Evolutionary conservation across 2,113 vertebrate species (phyloP), one percentile per base, ranked within the genome.

Genomic region (Alethe diademata): DNA sequence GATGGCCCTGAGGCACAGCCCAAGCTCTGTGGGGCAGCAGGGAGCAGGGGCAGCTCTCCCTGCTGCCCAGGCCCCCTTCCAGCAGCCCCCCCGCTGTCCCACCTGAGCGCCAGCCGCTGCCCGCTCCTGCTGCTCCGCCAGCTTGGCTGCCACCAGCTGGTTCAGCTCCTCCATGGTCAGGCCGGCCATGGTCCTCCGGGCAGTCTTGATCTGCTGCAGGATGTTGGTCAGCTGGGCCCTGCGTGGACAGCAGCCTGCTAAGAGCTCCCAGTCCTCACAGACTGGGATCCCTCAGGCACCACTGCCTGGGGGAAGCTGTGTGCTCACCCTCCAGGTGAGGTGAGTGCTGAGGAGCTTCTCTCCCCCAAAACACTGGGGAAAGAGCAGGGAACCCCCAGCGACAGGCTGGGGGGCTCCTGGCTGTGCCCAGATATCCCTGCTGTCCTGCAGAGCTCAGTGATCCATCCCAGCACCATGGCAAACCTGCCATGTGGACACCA

Each of bases 121-220:
- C 51, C 96, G 78, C 67, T 98, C 98, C 83, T 98, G 98, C 6
- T 98, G 98, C 72, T 98, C 97, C 0, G 93, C 96, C 94, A 99
- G 98, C 58, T 88, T 98, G 42, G 97, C 96, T 0, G 98, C 98
- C 28, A 99, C 98, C 92, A 99, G 97, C 89, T 99, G 98, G 20
- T 90, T 98, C 64, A 99, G 94, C 53, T 99, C 98, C 47, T 99
- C 99, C 95, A 99, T 98, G 53, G 98, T 99, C 95, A 99, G 98
- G 8, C 99, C 99, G 0, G 98, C 98, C 97, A 99, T 96, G 28
- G 99, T 99, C 50, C 98, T 98, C 2, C 99, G 98, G 3, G 98
- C 98, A 4, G 95, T 98, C 97, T 99, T 99, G 90, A 99, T 99
- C 96, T 99, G 99, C 98, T 99, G 98, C 83, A 99, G 98, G 73